Evolutionary conservation across 2,888 invertebrate genomes (phyloP).

Genomic region (Microctonus brassicae): DNA sequence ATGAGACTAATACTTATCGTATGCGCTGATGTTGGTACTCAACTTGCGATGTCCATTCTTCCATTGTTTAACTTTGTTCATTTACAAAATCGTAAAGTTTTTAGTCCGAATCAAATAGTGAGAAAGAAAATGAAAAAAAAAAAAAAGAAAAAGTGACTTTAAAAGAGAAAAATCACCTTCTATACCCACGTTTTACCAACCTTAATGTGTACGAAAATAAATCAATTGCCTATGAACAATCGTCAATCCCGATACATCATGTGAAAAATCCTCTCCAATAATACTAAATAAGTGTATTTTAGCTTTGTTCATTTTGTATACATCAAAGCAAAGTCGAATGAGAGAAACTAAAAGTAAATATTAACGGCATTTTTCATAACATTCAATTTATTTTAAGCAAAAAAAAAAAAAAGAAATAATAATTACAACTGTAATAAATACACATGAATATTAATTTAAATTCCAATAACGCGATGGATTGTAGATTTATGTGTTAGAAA

Average conservation of each 20-base stretch:
- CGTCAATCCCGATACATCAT: not conserved
- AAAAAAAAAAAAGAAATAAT: not conserved
- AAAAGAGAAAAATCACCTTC: not conserved
- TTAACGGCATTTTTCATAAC: too few species aligned
- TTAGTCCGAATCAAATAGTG: not conserved
- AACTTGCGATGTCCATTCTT: not conserved
- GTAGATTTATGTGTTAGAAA: constrained; percentile 14
- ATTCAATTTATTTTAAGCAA: not conserved
- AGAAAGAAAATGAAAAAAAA: not conserved
- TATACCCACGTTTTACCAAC: not conserved
- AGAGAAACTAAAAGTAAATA: not conserved
- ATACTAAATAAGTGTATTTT: not conserved
- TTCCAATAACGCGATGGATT: not conserved
- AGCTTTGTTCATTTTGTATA: not conserved
- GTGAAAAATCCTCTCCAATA: not conserved
- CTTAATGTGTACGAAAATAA: not conserved
- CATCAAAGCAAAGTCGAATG: not conserved
- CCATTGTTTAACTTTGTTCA: constrained; percentile 4
- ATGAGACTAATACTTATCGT: constrained; percentile 88
- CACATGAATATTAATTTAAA: not conserved
- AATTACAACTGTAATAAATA: not conserved
- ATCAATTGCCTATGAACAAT: not conserved
- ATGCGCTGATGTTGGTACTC: constrained; percentile 80
- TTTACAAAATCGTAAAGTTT: not conserved
- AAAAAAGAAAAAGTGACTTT: not conserved